Conservation (phyloP, 2,113 vertebrate species). For the Hippocampus guttulatus region DNA sequence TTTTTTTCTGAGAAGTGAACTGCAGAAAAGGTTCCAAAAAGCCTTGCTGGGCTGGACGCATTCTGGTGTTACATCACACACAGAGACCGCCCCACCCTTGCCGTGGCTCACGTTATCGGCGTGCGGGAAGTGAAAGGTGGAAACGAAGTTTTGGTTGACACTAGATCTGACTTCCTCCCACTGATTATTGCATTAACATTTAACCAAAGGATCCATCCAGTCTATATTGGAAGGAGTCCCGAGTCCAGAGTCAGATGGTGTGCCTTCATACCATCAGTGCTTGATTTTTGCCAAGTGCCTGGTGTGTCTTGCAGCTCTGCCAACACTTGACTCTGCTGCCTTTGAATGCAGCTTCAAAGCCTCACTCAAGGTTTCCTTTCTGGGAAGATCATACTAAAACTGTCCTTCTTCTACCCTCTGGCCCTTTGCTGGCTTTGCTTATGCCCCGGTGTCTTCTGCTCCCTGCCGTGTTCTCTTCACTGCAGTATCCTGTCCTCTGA, state of each 20-base stretch:
- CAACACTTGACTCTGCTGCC: constrained; percentile 63
- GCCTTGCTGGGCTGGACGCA: too few species aligned
- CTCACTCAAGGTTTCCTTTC: constrained; percentile 52
- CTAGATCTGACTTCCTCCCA: not conserved
- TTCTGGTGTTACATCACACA: too few species aligned
- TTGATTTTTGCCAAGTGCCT: constrained; percentile 48
- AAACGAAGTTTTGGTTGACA: too few species aligned
- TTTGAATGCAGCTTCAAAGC: constrained; percentile 75
- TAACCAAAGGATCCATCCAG: constrained; percentile 51
- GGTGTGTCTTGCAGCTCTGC: constrained; percentile 58
- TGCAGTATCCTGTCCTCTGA: constrained; percentile 29
- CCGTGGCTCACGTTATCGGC: too few species aligned
- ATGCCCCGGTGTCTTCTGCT: constrained; percentile 37
- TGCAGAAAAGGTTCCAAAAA: too few species aligned
- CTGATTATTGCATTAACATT: constrained; percentile 53
- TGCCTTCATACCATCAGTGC: constrained; percentile 36
- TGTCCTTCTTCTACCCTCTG: constrained; percentile 29
- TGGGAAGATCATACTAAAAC: constrained; percentile 42
- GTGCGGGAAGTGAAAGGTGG: not conserved
- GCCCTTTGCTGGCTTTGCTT: constrained; percentile 36
- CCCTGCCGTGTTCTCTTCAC: constrained; percentile 44
- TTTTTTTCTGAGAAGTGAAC: too few species aligned
- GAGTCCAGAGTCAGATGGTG: constrained; percentile 6
- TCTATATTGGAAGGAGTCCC: constrained; percentile 33
- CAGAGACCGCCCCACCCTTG: too few species aligned